Percentiles rank a stretch among this genome's conserved stretches.
Conservation (phyloP, 2,113 vertebrate species). For the Atrichornis clamosus region DNA sequence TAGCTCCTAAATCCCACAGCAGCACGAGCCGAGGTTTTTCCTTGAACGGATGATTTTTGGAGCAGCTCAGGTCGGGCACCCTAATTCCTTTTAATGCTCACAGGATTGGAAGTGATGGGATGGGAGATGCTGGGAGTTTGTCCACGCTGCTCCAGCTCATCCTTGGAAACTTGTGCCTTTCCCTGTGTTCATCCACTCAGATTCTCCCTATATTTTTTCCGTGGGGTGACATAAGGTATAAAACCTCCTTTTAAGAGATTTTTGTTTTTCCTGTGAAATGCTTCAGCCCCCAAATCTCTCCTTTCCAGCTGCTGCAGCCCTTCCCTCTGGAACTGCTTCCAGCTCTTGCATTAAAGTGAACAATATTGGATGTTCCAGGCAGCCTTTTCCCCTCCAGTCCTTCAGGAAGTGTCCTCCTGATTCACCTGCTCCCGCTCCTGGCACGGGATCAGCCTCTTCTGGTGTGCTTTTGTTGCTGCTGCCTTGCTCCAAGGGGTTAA, state of each 20-base stretch:
- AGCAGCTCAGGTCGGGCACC: background rate
- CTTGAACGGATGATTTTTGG: background rate
- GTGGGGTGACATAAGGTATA: background rate
- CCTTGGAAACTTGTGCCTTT: background rate
- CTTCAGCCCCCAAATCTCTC: background rate
- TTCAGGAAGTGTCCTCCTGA: background rate
- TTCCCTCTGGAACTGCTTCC: background rate
- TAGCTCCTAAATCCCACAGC: background rate
- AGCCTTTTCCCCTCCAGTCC: background rate
- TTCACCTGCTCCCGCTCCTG: background rate
- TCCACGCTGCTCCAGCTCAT: background rate
- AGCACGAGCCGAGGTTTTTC: background rate
- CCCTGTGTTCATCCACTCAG: background rate
- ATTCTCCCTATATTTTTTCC: background rate
- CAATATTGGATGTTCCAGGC: background rate
- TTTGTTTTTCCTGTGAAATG: background rate
- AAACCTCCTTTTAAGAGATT: background rate
- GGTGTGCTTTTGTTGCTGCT: no score
- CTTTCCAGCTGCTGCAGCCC: background rate
- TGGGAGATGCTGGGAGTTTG: background rate
- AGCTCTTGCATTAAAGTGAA: background rate
- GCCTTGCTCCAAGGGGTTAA: background rate
- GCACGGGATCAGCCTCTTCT: accelerated
- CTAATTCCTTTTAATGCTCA: accelerated
- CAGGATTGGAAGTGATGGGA: accelerated